Conservation (phyloP, 2,888 invertebrate species). For the Sesia apiformis region DNA sequence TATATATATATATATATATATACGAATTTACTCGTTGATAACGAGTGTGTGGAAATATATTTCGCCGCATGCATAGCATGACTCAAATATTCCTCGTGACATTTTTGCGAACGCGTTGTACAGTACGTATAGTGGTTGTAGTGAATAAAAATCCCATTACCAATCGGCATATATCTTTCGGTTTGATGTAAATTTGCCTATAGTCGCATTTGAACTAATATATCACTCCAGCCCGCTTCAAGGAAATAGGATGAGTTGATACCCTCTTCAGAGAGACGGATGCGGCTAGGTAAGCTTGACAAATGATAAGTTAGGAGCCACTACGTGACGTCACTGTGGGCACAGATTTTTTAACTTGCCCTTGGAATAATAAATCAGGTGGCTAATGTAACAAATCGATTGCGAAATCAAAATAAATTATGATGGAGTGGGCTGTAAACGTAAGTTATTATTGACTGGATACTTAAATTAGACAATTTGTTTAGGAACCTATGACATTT, state of each 20-base stretch:
- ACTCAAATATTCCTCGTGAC: too few relatives aligned
- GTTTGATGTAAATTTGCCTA: conserved; percentile 9
- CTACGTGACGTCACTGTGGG: conserved; percentile 18
- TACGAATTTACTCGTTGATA: conserved; percentile 3
- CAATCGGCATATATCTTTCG: conserved; percentile 5
- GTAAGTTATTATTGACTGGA: too few relatives aligned
- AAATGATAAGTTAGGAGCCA: conserved; percentile 31
- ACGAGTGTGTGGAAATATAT: conserved; percentile 1
- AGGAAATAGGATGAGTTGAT: conserved; percentile 33
- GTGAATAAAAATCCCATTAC: neutral
- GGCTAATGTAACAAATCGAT: conserved; percentile 3
- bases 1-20: neutral
- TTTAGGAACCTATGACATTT: too few relatives aligned
- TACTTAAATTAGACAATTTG: too few relatives aligned
- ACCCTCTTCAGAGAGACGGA: conserved; percentile 26
- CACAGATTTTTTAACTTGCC: conserved; percentile 12
- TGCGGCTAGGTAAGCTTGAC: conserved; percentile 43
- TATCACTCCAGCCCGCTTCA: conserved; percentile 1
- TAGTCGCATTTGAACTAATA: neutral
- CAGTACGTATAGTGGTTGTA: neutral
- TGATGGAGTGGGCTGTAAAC: too few relatives aligned
- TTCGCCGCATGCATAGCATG: too few relatives aligned
- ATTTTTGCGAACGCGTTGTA: too few relatives aligned
- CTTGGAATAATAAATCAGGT: conserved; percentile 7
- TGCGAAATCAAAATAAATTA: conserved; percentile 2